Percentiles rank a stretch among this genome's conserved stretches.
Conservation (phyloP, 2,888 invertebrate species). For the Antheraea yamamai region DNA sequence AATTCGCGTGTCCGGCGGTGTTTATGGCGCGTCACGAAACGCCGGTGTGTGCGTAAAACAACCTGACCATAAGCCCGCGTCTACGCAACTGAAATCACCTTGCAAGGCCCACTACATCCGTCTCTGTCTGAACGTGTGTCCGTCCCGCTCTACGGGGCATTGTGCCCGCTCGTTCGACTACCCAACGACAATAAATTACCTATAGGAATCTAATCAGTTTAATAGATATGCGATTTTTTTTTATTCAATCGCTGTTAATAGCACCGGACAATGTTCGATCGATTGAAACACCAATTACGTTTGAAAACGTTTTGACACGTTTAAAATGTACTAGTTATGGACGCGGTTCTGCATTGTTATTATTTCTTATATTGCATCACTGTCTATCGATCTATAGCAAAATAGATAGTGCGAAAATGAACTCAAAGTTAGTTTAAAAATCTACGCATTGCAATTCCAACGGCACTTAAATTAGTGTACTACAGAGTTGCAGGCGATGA, state of each 20-base stretch:
- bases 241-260: slow-evolving; percentile 54
- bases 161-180: slow-evolving; percentile 70
- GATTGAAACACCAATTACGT: slow-evolving; percentile 37
- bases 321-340: slow-evolving; percentile 4
- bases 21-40: slow-evolving; percentile 15
- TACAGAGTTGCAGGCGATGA: too few relatives aligned
- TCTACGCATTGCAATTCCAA: too few relatives aligned
- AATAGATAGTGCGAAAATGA: too few relatives aligned
- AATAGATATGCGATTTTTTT: slow-evolving; percentile 78
- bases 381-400: too few relatives aligned
- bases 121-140: slow-evolving; percentile 63
- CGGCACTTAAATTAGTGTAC: too few relatives aligned
- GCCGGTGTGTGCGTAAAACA: slow-evolving; percentile 39
- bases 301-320: slow-evolving; percentile 34
- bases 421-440: too few relatives aligned
- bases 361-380: too few relatives aligned
- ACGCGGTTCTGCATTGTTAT: too few relatives aligned
- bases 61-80: slow-evolving; percentile 77
- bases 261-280: slow-evolving; percentile 41
- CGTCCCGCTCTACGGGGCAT: slow-evolving; percentile 75
- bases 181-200: slow-evolving; percentile 74
- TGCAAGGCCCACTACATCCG: slow-evolving; percentile 78
- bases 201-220: slow-evolving; percentile 81
- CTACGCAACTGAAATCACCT: slow-evolving; percentile 81
- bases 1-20: slow-evolving; percentile 20